Evolutionary conservation across 2,113 vertebrate species (phyloP).

Genomic region (Hypomesus transpacificus): DNA sequence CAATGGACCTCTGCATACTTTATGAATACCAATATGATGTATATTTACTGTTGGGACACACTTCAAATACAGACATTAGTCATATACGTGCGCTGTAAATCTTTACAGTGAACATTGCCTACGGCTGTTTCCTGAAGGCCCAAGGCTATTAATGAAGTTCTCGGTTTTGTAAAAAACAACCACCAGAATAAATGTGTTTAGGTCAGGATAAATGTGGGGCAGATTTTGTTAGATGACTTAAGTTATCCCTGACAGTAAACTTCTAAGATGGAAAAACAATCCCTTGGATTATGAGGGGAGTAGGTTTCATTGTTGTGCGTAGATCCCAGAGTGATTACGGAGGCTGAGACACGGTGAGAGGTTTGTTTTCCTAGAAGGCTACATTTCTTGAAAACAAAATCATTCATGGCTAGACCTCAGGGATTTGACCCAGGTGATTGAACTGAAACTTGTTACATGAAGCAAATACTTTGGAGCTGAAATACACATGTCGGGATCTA

Average conservation of each 20-base stretch:
- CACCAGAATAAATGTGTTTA: too few relatives aligned
- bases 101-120: background rate
- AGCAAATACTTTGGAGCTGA: too few relatives aligned
- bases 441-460: too few relatives aligned
- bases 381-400: too few relatives aligned
- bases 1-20: background rate
- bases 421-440: too few relatives aligned
- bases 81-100: background rate
- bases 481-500: background rate
- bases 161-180: background rate
- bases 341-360: background rate
- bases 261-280: background rate
- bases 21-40: background rate
- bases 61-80: background rate
- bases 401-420: too few relatives aligned
- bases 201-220: too few relatives aligned
- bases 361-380: too few relatives aligned
- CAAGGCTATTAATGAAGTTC: background rate
- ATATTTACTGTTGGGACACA: background rate
- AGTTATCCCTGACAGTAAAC: background rate
- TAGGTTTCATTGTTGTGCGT: background rate
- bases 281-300: background rate
- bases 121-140: background rate
- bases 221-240: too few relatives aligned
- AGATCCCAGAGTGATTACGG: too few relatives aligned